Base-by-base conservation (phyloP, 2,888 invertebrate genomes). In the Miltochrista miniata region DNA sequence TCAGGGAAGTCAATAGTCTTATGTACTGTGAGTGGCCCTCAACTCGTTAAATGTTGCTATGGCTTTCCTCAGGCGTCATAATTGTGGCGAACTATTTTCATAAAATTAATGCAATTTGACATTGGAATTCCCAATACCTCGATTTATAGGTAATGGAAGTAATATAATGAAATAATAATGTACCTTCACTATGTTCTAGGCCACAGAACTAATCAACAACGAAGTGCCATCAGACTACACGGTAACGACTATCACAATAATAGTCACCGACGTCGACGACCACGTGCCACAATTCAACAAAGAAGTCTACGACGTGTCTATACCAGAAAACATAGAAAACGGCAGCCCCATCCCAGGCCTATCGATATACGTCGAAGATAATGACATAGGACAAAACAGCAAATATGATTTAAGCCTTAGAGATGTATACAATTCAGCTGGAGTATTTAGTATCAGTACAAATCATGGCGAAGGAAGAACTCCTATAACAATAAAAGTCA, bases 231-330 rank as follows among this genome's bases (percentile, higher is more conserved):
- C 94, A 0, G 96, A 96, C 61, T 93, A 93, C 30, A 92, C 95
- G 0, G 92, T 93, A 0, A 94, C 95, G 1, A 92, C 94, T 34
- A 92, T 96, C 0, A 96, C 96, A 0, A 94, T 96, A 34, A 95
- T 96, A 0, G 94, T 96, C 24, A 95, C 95, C 0, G 96, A 97
- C 69, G 94, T 94, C 0, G 96, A 96, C 64, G 96, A 96, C 70
- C 94, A 96, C 60, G 87, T 93, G 11, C 96, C 96, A 0, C 86
- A 92, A 61, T 96, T 96, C 64, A 96, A 95, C 67, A 90, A 92
- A 59, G 85, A 93, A 1, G 81, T 88, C 1, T 96, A 95, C 53
- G 92, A 93, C 61, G 93, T 96, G 44, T 94, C 94, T 0, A 94
- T 96, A 52, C 94, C 96, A 0, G 96, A 97, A 84, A 96, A 96